A percentile compares a stretch with the other conserved stretches of the same genome.
Conservation (phyloP, 2,113 vertebrate species). For the Vicugna pacos region DNA sequence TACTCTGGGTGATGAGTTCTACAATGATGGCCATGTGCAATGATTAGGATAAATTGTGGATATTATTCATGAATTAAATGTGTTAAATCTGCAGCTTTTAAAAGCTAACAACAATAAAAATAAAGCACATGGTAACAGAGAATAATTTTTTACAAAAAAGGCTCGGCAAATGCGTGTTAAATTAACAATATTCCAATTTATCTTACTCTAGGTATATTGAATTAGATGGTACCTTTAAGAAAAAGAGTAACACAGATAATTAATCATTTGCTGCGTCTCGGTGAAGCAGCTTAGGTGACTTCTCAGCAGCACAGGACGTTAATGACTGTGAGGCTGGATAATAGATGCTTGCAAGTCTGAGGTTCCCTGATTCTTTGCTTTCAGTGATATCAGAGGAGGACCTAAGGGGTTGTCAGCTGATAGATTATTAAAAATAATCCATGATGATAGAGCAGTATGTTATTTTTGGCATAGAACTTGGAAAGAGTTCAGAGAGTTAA, state of each 20-base stretch:
- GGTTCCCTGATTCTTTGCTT: conserved; percentile 53
- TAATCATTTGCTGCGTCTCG: neutral
- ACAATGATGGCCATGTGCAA: neutral
- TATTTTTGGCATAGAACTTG: conserved; percentile 78
- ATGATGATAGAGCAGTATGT: conserved; percentile 67
- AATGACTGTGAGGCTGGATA: neutral
- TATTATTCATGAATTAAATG: conserved; percentile 11
- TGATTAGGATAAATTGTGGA: neutral
- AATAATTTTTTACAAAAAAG: neutral
- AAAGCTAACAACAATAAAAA: neutral
- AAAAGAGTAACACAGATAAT: neutral
- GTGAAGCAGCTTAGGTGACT: conserved; percentile 11
- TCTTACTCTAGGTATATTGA: neutral
- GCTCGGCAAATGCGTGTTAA: neutral
- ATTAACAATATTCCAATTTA: neutral
- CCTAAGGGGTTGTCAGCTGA: conserved; percentile 67
- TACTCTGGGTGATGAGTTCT: neutral
- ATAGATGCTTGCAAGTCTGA: conserved; percentile 16
- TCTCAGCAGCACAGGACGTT: neutral
- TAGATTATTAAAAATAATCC: conserved; percentile 82
- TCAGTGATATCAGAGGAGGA: conserved; percentile 30
- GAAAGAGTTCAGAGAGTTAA: conserved; percentile 78
- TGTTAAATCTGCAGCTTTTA: neutral
- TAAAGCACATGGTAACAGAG: neutral
- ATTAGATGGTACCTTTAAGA: neutral